Conservation (phyloP, 2,888 invertebrate genomes). For the Diachrysia chrysitis region DNA sequence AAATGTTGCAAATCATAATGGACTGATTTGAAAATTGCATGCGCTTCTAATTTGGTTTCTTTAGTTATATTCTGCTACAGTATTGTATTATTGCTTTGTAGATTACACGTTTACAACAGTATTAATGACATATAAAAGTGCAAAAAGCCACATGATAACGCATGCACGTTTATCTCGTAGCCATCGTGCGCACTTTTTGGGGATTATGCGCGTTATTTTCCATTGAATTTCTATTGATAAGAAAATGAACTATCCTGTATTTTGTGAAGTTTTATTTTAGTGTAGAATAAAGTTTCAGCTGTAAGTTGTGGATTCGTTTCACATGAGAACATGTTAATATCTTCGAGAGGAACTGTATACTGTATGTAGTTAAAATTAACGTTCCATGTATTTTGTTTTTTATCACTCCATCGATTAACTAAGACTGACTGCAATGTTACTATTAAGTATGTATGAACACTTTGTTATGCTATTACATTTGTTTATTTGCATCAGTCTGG, state of each 20-base stretch:
- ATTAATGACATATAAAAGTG: constrained; percentile 22
- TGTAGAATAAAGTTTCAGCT: neutral
- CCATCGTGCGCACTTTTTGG: constrained; percentile 15
- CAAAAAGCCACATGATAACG: constrained; percentile 25
- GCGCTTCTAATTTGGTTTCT: no score
- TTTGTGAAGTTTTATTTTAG: neutral
- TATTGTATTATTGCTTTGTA: neutral
- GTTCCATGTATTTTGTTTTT: neutral
- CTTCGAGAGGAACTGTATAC: no score
- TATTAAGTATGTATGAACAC: constrained; percentile 47
- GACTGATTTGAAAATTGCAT: no score
- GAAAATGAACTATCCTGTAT: neutral
- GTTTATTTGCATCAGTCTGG: constrained; percentile 42
- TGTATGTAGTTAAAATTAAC: neutral
- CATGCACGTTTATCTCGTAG: constrained; percentile 20
- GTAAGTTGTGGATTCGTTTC: neutral
- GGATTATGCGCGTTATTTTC: constrained; percentile 22
- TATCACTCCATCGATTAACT: neutral
- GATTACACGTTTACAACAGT: constrained; percentile 1
- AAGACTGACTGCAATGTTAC: constrained; percentile 8
- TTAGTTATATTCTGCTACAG: no score
- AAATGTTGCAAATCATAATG: no score
- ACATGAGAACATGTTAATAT: no score
- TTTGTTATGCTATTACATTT: constrained; percentile 39
- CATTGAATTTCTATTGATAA: constrained; percentile 28